phyloP scores from a whole-genome alignment of 2,113 vertebrate genomes.

The Corythaixoides concolor region DNA sequence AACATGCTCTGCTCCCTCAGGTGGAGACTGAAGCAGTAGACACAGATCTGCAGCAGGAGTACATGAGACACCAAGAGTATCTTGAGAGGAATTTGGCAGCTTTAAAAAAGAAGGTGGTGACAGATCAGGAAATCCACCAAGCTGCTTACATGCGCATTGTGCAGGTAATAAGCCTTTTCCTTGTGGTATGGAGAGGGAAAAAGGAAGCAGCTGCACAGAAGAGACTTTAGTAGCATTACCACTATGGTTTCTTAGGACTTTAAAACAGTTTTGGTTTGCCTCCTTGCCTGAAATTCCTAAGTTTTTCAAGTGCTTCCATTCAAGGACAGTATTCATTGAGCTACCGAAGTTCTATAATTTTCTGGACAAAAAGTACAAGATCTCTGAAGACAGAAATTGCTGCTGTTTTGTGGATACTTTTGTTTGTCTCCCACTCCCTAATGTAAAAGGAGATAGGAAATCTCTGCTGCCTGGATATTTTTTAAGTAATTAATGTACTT shows the following conservation, averaged over 20 bases:
- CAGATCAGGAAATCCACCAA: constrained; percentile 79
- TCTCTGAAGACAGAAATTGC: not conserved
- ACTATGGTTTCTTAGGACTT: not conserved
- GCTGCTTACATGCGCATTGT: constrained; percentile 79
- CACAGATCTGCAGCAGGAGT: constrained; percentile 78
- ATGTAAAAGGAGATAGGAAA: not conserved
- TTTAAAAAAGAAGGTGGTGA: constrained; percentile 80
- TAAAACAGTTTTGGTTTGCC: not conserved
- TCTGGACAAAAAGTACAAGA: not conserved
- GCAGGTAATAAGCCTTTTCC: constrained; percentile 76
- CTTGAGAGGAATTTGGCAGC: constrained; percentile 82
- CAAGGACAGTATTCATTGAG: not conserved
- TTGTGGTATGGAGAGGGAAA: not conserved
- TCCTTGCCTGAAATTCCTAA: not conserved
- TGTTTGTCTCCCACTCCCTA: not conserved
- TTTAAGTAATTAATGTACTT: not conserved
- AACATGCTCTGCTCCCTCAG: constrained; percentile 67
- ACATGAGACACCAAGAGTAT: constrained; percentile 78
- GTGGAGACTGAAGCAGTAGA: constrained; percentile 77
- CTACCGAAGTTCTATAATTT: not conserved
- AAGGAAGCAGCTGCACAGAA: not conserved
- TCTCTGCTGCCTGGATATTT: not conserved
- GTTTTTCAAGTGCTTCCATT: not conserved
- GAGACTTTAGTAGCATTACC: not conserved
- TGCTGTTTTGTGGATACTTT: not conserved